Conservation (phyloP, 2,113 vertebrate species). For the Malurus alboscapulatus region DNA sequence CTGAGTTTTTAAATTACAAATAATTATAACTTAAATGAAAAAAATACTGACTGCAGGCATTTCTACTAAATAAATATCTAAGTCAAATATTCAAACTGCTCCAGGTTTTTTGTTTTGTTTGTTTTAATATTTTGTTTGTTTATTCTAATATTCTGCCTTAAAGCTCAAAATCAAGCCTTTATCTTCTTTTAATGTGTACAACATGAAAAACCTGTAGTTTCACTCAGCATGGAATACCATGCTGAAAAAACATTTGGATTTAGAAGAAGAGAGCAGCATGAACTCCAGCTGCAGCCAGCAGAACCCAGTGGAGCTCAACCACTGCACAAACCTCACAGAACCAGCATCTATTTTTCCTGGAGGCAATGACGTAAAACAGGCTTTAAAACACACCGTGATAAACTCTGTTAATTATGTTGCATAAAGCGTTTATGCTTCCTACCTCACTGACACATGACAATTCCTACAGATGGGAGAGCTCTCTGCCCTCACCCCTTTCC, state of each 20-base stretch:
- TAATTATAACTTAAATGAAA: neutral
- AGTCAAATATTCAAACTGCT: neutral
- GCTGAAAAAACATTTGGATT: accelerated
- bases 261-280: neutral
- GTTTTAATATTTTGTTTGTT: neutral
- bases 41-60: neutral
- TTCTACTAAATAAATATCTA: neutral
- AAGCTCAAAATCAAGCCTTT: neutral
- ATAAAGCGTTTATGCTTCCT: neutral
- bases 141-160: neutral
- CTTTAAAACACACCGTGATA: neutral
- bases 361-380: neutral
- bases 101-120: neutral
- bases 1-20: neutral
- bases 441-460: accelerated
- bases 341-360: neutral
- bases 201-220: neutral
- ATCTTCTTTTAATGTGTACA: neutral
- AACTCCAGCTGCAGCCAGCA: neutral
- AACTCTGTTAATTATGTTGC: neutral
- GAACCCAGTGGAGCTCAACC: neutral
- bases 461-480: accelerated
- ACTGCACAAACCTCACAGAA: neutral
- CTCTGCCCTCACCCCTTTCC: accelerated
- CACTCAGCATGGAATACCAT: neutral